Conservation (phyloP, 2,113 vertebrate species). For the Galeopterus variegatus region DNA sequence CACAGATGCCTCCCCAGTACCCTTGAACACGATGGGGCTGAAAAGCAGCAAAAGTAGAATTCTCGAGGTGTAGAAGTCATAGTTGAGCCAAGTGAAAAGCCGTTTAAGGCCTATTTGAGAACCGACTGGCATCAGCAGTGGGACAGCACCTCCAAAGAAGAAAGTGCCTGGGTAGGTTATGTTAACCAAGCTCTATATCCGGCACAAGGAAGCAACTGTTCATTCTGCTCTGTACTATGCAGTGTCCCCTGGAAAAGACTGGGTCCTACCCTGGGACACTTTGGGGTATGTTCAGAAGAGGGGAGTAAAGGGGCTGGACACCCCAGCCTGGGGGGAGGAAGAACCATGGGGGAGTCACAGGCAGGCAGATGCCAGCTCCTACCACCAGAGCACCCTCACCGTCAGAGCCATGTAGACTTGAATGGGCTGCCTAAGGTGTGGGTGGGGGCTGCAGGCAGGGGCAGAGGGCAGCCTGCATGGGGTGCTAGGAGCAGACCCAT, state of each 20-base stretch:
- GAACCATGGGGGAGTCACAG: neutral
- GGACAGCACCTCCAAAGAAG: neutral
- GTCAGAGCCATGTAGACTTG: neutral
- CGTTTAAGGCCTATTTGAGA: neutral
- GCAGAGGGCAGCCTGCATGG: neutral
- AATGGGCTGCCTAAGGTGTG: neutral
- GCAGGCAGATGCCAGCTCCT: neutral
- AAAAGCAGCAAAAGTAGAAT: neutral
- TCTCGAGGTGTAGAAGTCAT: neutral
- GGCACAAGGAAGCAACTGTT: neutral
- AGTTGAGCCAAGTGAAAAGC: neutral
- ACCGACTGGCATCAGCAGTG: neutral
- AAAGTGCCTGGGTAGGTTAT: neutral
- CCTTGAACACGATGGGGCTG: neutral
- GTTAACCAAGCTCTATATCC: neutral
- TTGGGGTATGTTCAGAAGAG: neutral
- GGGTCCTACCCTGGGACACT: neutral
- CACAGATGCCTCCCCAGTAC: neutral
- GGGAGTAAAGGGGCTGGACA: neutral
- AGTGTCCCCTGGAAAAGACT: neutral
- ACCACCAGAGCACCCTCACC: neutral
- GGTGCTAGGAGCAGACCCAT: neutral
- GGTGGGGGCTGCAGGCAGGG: neutral
- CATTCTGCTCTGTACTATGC: neutral
- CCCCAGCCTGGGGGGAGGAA: neutral